phyloP scores from a whole-genome alignment of 30 jellyfish, hydroid and myxozoan species.

The Turritopsis dohrnii region DNA sequence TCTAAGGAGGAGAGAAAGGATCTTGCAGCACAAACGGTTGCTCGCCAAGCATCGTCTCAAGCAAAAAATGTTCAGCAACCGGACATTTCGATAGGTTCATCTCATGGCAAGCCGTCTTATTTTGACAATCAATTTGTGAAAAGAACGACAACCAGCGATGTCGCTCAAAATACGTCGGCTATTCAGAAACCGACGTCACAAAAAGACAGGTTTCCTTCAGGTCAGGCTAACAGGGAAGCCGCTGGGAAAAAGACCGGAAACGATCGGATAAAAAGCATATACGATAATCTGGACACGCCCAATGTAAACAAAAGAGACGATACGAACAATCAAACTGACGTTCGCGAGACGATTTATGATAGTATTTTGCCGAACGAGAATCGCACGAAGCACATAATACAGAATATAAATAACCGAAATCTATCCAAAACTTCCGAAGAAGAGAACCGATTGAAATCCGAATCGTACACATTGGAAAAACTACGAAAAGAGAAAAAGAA shows the following conservation, averaged over 20 bases:
- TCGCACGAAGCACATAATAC: neutral
- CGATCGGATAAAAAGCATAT: neutral
- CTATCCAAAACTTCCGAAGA: neutral
- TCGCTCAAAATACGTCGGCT: neutral
- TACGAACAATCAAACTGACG: constrained; percentile 1
- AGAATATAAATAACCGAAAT: neutral
- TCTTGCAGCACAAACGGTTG: neutral
- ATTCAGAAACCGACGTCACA: neutral
- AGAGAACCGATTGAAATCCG: neutral
- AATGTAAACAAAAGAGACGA: neutral
- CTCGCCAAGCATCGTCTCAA: neutral
- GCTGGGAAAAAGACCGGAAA: neutral
- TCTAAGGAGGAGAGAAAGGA: neutral
- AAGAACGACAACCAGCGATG: neutral
- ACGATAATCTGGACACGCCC: neutral
- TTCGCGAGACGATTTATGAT: neutral
- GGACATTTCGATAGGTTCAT: neutral
- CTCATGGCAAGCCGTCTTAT: neutral
- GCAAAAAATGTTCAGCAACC: neutral
- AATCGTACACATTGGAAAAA: neutral
- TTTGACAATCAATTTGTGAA: neutral
- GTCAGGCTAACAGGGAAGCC: neutral
- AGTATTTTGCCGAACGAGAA: neutral
- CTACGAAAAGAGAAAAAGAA: neutral
- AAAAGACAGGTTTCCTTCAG: neutral